phyloP scores from a whole-genome alignment of 1,140 invertebrate species.

The Oryctes rhinoceros region DNA sequence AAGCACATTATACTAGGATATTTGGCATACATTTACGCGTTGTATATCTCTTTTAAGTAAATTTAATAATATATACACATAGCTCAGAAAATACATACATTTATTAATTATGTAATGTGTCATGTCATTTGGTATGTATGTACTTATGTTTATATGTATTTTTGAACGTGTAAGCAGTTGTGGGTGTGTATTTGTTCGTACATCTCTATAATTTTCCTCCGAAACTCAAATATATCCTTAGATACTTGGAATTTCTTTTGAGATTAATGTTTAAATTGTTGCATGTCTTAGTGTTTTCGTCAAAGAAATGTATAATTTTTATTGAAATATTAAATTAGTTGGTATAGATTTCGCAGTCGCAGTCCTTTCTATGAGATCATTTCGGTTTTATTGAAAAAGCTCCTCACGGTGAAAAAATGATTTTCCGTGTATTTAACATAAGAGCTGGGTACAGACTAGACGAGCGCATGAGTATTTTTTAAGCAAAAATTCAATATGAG shows the following conservation, averaged over 20 bases:
- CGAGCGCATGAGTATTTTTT: too few relatives aligned
- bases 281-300: too few relatives aligned
- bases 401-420: too few relatives aligned
- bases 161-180: conserved; percentile 62
- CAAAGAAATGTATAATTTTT: too few relatives aligned
- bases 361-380: too few relatives aligned
- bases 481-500: too few relatives aligned
- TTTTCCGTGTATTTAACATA: too few relatives aligned
- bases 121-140: conserved; percentile 52
- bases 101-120: conserved; percentile 55
- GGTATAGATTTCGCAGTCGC: too few relatives aligned
- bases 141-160: conserved; percentile 58
- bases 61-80: conserved; percentile 56
- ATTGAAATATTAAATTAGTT: too few relatives aligned
- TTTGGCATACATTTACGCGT: conserved; percentile 59
- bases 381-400: too few relatives aligned
- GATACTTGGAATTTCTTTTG: not conserved
- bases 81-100: conserved; percentile 62
- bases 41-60: conserved; percentile 58
- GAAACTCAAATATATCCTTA: not conserved
- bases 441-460: too few relatives aligned
- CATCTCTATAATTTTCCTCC: conserved; percentile 9
- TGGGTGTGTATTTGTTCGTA: conserved; percentile 30
- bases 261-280: not conserved
- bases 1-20: conserved; percentile 52